Evolutionary conservation across 2,113 vertebrate species (phyloP).

Genomic region (Chloebia gouldiae): DNA sequence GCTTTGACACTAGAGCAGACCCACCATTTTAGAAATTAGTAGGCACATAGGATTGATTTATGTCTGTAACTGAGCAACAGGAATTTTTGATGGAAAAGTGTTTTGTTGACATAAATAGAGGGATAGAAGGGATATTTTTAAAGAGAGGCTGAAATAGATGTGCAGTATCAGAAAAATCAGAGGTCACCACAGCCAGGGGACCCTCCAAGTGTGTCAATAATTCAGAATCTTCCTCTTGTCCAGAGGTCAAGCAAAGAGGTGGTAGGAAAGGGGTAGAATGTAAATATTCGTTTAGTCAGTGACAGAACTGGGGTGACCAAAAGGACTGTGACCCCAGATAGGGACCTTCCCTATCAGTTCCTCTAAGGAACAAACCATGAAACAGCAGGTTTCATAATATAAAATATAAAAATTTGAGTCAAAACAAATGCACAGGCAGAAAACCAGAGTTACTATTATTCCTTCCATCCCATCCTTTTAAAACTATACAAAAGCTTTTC

Average conservation of each 20-base stretch:
- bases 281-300: background rate
- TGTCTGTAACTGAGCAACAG: conserved; percentile 16
- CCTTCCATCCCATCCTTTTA: background rate
- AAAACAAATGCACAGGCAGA: background rate
- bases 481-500: background rate
- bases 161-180: background rate
- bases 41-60: background rate
- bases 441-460: background rate
- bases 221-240: background rate
- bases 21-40: background rate
- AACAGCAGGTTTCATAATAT: no score
- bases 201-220: background rate
- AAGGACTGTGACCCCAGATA: background rate
- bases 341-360: background rate
- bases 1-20: background rate
- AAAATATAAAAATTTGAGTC: background rate
- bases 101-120: background rate
- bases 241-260: background rate
- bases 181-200: background rate
- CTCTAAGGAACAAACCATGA: background rate
- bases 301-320: background rate
- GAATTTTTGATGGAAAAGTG: background rate
- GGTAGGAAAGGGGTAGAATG: background rate
- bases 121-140: background rate
- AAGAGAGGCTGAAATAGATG: background rate